A percentile compares a stretch with the other conserved stretches of the same genome.
Evolutionary conservation across 92 coral and sea anemone genomes (phyloP).

Genomic region (Zoanthus gigantus): DNA sequence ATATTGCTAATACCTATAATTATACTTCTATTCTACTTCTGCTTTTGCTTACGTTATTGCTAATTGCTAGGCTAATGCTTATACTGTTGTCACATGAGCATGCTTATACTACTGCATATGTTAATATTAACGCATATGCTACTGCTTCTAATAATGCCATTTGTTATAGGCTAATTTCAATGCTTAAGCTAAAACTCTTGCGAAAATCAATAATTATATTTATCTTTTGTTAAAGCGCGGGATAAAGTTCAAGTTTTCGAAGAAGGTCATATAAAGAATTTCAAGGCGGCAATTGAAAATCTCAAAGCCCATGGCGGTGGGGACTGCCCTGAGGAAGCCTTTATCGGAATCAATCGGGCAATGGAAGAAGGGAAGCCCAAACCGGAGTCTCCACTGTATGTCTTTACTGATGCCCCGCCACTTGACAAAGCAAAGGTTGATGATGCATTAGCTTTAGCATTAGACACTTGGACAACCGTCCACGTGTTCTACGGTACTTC

Average conservation of each 20-base stretch:
- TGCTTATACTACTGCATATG: no score
- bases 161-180: no score
- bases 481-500: constrained; percentile 30
- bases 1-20: no score
- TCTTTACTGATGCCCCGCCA: constrained; percentile 38
- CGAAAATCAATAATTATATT: no score
- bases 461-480: constrained; percentile 23
- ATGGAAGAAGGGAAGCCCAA: constrained; percentile 32
- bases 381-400: constrained; percentile 37
- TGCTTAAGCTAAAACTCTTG: no score
- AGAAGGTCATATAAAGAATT: constrained; percentile 16
- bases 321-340: constrained; percentile 33
- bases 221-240: neutral
- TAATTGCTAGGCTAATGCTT: no score
- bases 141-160: no score
- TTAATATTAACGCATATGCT: no score
- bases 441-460: neutral
- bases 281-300: constrained; percentile 14
- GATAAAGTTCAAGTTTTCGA: constrained; percentile 6
- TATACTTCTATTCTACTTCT: no score
- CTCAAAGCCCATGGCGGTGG: constrained; percentile 45
- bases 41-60: no score
- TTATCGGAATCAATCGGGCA: constrained; percentile 21
- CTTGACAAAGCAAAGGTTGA: neutral
- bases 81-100: no score